These are phyloP conservation scores for Rissa tridactyla DNA, from an alignment of 2,113 vertebrate genomes.

Conservation along the genomic window DNA sequence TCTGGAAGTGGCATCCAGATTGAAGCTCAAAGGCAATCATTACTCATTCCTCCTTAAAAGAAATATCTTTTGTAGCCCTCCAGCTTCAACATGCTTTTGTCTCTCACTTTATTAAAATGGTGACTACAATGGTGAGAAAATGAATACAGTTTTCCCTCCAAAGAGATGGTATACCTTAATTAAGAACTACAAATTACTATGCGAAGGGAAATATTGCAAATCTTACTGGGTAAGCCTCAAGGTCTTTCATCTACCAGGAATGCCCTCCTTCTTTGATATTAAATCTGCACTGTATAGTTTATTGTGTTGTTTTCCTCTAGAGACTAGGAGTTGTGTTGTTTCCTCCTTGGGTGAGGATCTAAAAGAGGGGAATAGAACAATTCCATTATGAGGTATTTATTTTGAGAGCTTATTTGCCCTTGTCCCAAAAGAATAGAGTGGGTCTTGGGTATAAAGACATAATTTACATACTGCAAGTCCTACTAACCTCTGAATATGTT, in stretches of 20 bases:
- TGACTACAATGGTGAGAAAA: neutral
- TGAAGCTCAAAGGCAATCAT: neutral
- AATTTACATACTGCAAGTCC: neutral
- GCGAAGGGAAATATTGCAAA: neutral
- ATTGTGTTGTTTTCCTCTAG: conserved; percentile 24
- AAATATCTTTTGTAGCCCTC: neutral
- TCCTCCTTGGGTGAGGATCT: neutral
- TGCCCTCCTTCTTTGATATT: conserved; percentile 1
- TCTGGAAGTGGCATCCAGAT: neutral
- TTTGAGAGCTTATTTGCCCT: neutral
- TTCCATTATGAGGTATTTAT: conserved; percentile 19
- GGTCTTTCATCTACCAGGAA: neutral
- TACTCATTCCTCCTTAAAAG: neutral
- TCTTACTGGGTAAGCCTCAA: neutral
- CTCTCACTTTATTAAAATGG: neutral
- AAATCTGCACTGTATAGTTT: neutral
- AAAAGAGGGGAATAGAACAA: neutral
- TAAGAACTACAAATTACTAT: conserved; percentile 8
- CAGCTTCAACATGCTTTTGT: neutral
- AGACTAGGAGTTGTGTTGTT: neutral
- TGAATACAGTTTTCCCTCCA: neutral
- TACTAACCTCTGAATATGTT: neutral
- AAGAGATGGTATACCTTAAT: conserved; percentile 8
- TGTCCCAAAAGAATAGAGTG: neutral
- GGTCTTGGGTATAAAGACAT: neutral